Evolutionary conservation across 2,888 invertebrate species (phyloP).

Genomic region (Drosophila borborema): DNA sequence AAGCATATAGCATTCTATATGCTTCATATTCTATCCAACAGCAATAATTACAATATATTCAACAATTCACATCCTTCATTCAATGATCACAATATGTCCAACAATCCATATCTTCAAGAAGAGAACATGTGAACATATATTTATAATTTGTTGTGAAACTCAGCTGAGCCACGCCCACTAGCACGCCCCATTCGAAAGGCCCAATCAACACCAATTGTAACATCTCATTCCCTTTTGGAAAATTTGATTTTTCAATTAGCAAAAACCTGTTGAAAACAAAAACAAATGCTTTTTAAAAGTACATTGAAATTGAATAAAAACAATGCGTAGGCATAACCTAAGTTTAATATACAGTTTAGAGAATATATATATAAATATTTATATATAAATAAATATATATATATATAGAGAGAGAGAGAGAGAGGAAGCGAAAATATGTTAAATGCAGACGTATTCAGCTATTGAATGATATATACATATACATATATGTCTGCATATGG

Average conservation of each 20-base stretch:
- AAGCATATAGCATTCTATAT: too few species aligned
- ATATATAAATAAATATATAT: slow-evolving; percentile 29
- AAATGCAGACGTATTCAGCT: slow-evolving; percentile 28
- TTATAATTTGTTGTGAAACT: slow-evolving; percentile 10
- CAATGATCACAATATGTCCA: too few species aligned
- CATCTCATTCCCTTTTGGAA: slow-evolving; percentile 59
- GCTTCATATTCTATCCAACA: too few species aligned
- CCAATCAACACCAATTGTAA: slow-evolving; percentile 19
- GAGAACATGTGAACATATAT: slow-evolving; percentile 3
- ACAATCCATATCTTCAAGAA: too few species aligned
- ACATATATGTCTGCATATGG: slow-evolving; percentile 56
- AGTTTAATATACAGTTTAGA: slow-evolving; percentile 50
- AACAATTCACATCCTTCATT: too few species aligned
- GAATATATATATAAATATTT: slow-evolving; percentile 34
- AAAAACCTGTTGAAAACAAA: slow-evolving; percentile 39
- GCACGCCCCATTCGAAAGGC: not conserved
- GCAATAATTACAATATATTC: too few species aligned
- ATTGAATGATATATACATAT: not conserved
- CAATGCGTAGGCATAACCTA: slow-evolving; percentile 35
- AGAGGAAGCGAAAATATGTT: slow-evolving; percentile 34
- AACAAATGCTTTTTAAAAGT: slow-evolving; percentile 70
- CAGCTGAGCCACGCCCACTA: slow-evolving; percentile 8
- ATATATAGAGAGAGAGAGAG: slow-evolving; percentile 2
- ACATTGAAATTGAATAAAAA: slow-evolving; percentile 30
- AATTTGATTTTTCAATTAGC: slow-evolving; percentile 72